Evolutionary conservation across 2,113 vertebrate species (phyloP).

Genomic region (Nothoprocta pentlandii): DNA sequence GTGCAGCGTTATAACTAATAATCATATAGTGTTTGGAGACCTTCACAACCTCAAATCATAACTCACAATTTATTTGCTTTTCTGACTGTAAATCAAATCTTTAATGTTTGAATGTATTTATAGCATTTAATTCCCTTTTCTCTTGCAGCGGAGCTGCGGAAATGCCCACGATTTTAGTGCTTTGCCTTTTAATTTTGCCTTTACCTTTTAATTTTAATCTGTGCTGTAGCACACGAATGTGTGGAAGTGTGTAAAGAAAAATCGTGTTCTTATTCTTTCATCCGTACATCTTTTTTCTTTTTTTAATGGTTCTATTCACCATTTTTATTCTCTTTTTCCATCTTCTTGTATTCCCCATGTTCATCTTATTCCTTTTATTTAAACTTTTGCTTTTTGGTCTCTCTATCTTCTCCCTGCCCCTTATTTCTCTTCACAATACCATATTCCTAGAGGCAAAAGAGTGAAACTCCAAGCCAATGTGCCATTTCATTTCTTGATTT

Average conservation of each 20-base stretch:
- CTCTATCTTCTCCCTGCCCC: rapidly evolving
- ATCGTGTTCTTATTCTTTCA: not conserved
- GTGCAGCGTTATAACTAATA: constrained; percentile 1
- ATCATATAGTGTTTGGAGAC: not conserved
- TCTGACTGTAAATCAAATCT: constrained; percentile 27
- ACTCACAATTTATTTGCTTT: constrained; percentile 50
- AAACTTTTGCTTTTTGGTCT: not conserved
- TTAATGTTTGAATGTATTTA: constrained; percentile 45
- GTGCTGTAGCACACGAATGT: not conserved
- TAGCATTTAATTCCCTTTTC: constrained; percentile 25
- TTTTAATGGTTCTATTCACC: not conserved
- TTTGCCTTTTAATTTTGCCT: not conserved
- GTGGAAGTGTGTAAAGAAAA: not conserved
- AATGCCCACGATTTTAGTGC: not conserved
- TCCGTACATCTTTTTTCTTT: not conserved
- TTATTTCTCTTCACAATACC: not conserved
- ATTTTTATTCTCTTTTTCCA: not conserved
- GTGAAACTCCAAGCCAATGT: constrained; percentile 21
- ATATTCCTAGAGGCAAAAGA: constrained; percentile 31
- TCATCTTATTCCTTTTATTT: not conserved
- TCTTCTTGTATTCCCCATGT: not conserved
- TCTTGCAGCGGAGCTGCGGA: not conserved
- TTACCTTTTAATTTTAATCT: not conserved
- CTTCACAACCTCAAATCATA: not conserved
- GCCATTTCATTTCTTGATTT: constrained; percentile 33